phyloP scores from a whole-genome alignment of 2,888 invertebrate genomes.

The Phorcus lineatus region DNA sequence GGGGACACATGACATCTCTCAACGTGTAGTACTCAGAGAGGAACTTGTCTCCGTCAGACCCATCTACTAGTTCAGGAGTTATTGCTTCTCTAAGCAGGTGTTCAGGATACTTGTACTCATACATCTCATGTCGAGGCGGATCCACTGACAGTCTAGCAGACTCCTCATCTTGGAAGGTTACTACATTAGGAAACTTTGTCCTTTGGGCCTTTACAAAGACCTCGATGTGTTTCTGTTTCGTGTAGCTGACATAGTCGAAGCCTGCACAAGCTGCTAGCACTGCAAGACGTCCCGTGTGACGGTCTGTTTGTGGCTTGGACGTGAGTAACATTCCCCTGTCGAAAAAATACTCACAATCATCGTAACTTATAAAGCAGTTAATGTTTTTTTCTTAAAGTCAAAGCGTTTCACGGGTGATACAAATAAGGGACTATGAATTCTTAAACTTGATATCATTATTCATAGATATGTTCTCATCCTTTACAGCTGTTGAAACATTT shows the following conservation, averaged over 20 bases:
- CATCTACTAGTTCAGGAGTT: slow-evolving; percentile 6
- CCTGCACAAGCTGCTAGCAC: slow-evolving; percentile 18
- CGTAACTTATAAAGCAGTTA: too few species aligned
- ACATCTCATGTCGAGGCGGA: neutral
- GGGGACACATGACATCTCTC: slow-evolving; percentile 2
- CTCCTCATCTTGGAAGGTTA: slow-evolving; percentile 4
- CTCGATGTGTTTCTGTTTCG: neutral
- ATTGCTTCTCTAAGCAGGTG: neutral
- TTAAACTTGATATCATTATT: too few species aligned
- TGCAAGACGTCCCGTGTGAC: neutral
- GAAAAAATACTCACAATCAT: neutral
- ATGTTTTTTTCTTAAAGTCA: too few species aligned
- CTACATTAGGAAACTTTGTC: neutral
- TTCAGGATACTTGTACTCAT: slow-evolving; percentile 16
- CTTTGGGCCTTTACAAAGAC: slow-evolving; percentile 22
- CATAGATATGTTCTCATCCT: too few species aligned
- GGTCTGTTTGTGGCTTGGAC: neutral
- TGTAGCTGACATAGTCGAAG: slow-evolving; percentile 11
- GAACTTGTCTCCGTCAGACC: neutral
- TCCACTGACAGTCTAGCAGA: neutral
- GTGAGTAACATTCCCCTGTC: neutral
- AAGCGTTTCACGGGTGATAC: too few species aligned
- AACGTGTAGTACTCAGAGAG: slow-evolving; percentile 25
- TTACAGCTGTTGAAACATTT: too few species aligned
- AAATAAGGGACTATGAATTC: too few species aligned